Evolutionary conservation across 2,113 vertebrate species (phyloP), one percentile per base, ranked within the genome.

Genomic region (Arothron firmamentum): DNA sequence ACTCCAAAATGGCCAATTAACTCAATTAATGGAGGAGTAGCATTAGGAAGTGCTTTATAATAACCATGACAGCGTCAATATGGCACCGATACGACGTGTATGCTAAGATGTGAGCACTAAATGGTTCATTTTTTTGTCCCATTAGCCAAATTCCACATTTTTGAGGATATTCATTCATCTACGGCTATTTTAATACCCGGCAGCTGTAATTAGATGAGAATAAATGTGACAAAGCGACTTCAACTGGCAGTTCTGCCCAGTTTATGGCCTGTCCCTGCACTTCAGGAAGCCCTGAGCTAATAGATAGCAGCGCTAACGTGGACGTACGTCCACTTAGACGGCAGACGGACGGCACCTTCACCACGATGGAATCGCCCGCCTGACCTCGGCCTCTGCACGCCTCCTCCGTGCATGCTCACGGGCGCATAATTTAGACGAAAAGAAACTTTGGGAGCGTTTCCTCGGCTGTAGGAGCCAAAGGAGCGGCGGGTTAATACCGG

Each of bases 401-500:
- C n/a, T n/a, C n/a, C n/a, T n/a, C n/a, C n/a, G n/a, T n/a, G n/a
- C n/a, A n/a, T n/a, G n/a, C n/a, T n/a, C n/a, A n/a, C n/a, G n/a
- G n/a, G 65, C 31, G 51, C 41, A 63, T 74, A 60, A 74, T 67
- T 62, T 41, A 60, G 64, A 81, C 57, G 74, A 82, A 74, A 70
- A 51, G 48, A 64, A 73, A 61, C 52, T 62, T 48, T 77, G n/a
- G 77, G 78, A 77, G 64, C 45, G 67, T 61, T 49, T 53, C 38
- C 66, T 75, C 56, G 61, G 57, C 70, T 75, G 74, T 55, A 77
- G 77, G 77, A 82, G 60, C 65, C 17, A 62, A 52, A 67, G 77
- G 77, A 74, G 66, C 77, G 67, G 56, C 67, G 49, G 80, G 80
- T 83, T 87, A 87, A 87, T 85, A 84, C 80, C 77, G 60, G 63